A percentile compares a stretch with the other conserved stretches of the same genome.
phyloP scores from a whole-genome alignment of 1,140 invertebrate genomes.

The Yoshiicerus persimilis region DNA sequence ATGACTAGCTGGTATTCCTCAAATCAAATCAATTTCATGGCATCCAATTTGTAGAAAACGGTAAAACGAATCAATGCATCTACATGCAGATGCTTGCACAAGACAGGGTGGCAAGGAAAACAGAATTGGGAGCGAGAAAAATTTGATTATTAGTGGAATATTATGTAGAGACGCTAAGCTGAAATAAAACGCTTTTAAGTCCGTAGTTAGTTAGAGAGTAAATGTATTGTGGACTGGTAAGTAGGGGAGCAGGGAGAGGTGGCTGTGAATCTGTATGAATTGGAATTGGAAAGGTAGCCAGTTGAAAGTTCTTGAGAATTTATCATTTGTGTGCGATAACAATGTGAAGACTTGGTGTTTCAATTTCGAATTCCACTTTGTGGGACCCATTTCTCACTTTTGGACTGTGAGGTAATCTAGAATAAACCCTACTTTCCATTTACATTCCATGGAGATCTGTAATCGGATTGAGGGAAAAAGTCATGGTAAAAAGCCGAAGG shows the following conservation, averaged over 20 bases:
- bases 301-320: conserved; percentile 21
- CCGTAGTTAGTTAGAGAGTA: not conserved
- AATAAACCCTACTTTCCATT: conserved; percentile 40
- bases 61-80: not conserved
- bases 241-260: not conserved
- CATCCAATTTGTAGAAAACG: not conserved
- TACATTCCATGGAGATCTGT: conserved; percentile 41
- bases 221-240: not conserved
- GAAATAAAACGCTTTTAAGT: not conserved
- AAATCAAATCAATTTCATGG: not conserved
- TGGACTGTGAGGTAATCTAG: conserved; percentile 27
- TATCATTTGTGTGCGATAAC: conserved; percentile 25
- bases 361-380: conserved; percentile 35
- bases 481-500: conserved; percentile 24
- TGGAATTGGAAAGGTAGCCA: conserved; percentile 10
- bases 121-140: not conserved
- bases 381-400: conserved; percentile 36
- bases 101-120: not conserved
- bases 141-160: not conserved
- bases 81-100: not conserved
- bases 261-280: not conserved
- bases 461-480: conserved; percentile 38
- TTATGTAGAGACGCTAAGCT: not conserved
- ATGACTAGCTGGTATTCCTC: not conserved
- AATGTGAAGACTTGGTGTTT: conserved; percentile 33